Percentiles rank a stretch among this genome's conserved stretches.
These are phyloP conservation scores for Limnephilus lunatus DNA, from an alignment of 2,888 invertebrate genomes.

Conservation along the genomic window DNA sequence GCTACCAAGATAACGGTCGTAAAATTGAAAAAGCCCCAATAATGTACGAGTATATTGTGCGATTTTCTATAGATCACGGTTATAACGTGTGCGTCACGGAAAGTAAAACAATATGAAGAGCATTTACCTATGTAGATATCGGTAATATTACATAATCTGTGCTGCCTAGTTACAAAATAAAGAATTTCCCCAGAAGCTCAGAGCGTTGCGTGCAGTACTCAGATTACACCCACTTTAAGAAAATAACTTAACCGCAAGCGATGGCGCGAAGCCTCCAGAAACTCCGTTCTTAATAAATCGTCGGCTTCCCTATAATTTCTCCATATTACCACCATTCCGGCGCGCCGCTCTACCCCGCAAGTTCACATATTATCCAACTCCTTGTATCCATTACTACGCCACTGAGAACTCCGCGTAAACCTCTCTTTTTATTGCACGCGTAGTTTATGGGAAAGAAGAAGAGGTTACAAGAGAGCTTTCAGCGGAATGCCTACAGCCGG, in stretches of 20 bases:
- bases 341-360: not conserved
- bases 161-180: not conserved
- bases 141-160: not conserved
- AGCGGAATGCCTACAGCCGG: not conserved
- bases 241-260: not conserved
- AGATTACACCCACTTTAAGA: not conserved
- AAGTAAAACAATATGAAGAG: not conserved
- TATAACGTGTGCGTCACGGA: not conserved
- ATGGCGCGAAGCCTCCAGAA: not conserved
- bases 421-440: not conserved
- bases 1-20: not conserved
- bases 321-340: not conserved
- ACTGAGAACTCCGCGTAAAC: not conserved
- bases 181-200: not conserved
- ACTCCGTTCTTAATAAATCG: not conserved
- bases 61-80: not conserved
- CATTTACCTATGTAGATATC: not conserved
- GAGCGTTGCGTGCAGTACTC: not conserved
- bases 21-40: not conserved
- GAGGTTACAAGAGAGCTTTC: not conserved
- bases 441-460: not conserved
- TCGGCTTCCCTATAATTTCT: constrained; percentile 2
- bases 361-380: not conserved
- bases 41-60: no score
- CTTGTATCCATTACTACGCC: not conserved